Base-by-base conservation (phyloP, 2,888 invertebrate genomes). In the Pollenia angustigena region DNA sequence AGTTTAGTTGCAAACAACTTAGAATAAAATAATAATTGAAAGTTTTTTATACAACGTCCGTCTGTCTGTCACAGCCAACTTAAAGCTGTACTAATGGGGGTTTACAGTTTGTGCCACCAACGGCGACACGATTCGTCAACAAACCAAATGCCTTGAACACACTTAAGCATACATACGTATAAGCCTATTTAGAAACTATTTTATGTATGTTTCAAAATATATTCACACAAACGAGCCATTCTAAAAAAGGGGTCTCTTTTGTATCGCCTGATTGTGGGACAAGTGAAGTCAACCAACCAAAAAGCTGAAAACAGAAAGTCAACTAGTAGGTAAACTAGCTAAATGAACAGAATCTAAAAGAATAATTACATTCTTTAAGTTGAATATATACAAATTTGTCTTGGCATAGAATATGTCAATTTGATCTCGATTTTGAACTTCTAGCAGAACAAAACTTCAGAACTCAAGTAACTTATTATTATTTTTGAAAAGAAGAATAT, bases 71-170 rank as follows among this genome's bases (percentile, higher is more conserved):
- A 76, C 80, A 72, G 74, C 40, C 80, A 72, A 78, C 40, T 52
- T 58, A 62, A 71, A 72, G 60, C 66, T 81, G 23, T 14, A 71
- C 85, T 72, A 85, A 86, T 83, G 80, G 79, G 42, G 72, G 78
- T 86, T 88, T 85, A 81, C 86, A 84, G 86, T 88, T 89, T 88
- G 86, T 90, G 89, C 90, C 92, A 92, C 91, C 92, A 91, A 91
- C 91, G 78, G 87, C 86, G 91, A 85, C 85, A 87, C 87, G 81
- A 88, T 84, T 89, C 88, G 91, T 88, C 84, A 81, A 81, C 83
- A 56, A 79, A 81, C 40, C 82, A 58, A 80, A 78, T 83, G 54
- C 48, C 58, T 60, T 79, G 16, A 40, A 74, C 44, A 8, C n/a
- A n/a, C 14, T 52, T 54, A 32, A 23, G 42, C 12, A 58, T 66